Conservation (phyloP, 2,888 invertebrate species). For the Ypsolopha sequella region DNA sequence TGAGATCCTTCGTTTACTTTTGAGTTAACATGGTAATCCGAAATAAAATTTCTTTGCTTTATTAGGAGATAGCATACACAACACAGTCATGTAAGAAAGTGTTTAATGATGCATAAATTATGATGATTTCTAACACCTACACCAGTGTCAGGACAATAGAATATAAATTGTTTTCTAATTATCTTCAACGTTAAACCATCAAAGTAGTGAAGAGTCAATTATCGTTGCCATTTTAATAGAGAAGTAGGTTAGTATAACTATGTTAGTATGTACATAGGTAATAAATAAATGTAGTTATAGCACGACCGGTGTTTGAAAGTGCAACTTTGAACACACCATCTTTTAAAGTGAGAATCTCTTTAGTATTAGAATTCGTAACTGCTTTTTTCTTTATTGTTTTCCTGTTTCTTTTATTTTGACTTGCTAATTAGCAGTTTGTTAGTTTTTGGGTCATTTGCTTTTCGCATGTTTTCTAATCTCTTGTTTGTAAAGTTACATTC, state of each 20-base stretch:
- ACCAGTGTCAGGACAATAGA: slow-evolving; percentile 1
- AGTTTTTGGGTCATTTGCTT: neutral
- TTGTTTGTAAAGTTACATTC: too few species aligned
- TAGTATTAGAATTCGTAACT: too few species aligned
- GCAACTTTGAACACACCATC: slow-evolving; percentile 20
- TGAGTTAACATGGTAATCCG: too few species aligned
- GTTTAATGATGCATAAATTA: too few species aligned
- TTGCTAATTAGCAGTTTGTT: neutral
- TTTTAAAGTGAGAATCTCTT: neutral
- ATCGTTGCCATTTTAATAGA: slow-evolving; percentile 44
- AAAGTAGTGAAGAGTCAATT: slow-evolving; percentile 17
- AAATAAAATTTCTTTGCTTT: too few species aligned
- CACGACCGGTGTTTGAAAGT: slow-evolving; percentile 39
- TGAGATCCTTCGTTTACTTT: too few species aligned
- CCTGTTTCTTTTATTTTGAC: neutral
- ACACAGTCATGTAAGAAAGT: too few species aligned
- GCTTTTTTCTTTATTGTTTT: too few species aligned
- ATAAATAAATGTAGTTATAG: slow-evolving; percentile 15
- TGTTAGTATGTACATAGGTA: slow-evolving; percentile 7
- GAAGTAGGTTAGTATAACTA: slow-evolving; percentile 18
- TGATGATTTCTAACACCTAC: too few species aligned
- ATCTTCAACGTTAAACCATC: slow-evolving; percentile 20
- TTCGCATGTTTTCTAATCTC: neutral
- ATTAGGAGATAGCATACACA: too few species aligned
- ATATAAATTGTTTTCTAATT: slow-evolving; percentile 20